Base-by-base conservation (phyloP, 2,888 invertebrate species). In the Thera britannica region DNA sequence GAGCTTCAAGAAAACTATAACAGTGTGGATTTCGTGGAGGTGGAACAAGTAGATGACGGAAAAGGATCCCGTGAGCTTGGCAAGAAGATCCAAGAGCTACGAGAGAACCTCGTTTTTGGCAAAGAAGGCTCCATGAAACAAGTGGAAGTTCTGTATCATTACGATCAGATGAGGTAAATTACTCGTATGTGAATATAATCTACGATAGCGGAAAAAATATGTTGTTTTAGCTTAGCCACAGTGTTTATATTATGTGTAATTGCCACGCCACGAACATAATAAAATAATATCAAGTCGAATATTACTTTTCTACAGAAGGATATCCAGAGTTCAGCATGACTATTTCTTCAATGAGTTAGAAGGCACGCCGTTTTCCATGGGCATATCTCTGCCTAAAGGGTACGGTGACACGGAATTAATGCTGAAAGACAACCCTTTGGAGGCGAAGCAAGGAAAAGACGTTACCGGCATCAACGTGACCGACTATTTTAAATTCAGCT, bases 11-110 rank as follows among this genome's bases (percentile, higher is more conserved):
- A 96, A n/a, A 99, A 98, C 87, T 99, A 98, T 92, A 98, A 99
- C 90, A 99, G 98, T 86, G 97, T 99, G 48, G 99, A 99, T 89
- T 95, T 99, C 68, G 96, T 97, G 2, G 99, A 99, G 91, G 97
- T 99, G 5, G 99, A 99, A 86, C 96, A 98, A 74, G 95, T 97
- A 36, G 96, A 97, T 78, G 95, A 95, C 73, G 95, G 95, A 2
- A 93, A 95, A 61, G 95, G 93, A 0, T 95, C 97, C 0, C 94
- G 98, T 65, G 95, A 95, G 74, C 94, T 96, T 0, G 95, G 95
- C 2, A 90, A 94, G 0, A 87, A 94, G 68, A 94, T 97, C 65
- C 84, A 90, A 65, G 69, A 85, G 78, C 91, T 97, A 57, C 94
- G 98, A n/a, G 87, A 94, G 70, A 94, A 95, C 58, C 94, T 98